Conservation (phyloP, 2,113 vertebrate species). For the Eclectus roratus region DNA sequence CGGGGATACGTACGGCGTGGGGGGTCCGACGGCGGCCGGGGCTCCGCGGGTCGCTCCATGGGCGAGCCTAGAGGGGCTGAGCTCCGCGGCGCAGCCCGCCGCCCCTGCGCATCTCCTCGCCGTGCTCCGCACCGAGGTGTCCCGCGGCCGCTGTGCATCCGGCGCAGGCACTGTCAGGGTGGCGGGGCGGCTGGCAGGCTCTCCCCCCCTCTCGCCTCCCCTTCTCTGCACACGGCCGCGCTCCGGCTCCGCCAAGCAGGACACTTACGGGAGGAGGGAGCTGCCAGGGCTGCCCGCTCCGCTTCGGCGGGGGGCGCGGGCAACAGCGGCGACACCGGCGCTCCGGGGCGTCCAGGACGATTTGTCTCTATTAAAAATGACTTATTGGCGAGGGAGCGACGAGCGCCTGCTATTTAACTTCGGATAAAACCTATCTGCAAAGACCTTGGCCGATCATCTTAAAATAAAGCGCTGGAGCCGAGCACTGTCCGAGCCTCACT, state of each 20-base stretch:
- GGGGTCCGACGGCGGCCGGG: slow-evolving; percentile 34
- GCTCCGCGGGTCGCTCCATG: slow-evolving; percentile 49
- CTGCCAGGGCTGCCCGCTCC: slow-evolving; percentile 26
- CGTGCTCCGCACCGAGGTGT: slow-evolving; percentile 9
- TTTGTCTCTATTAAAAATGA: slow-evolving; percentile 57
- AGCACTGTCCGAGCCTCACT: slow-evolving; percentile 57
- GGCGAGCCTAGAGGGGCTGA: slow-evolving; percentile 34
- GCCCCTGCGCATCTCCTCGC: slow-evolving; percentile 40
- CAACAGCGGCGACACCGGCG: slow-evolving; percentile 13
- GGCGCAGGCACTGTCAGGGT: slow-evolving; percentile 14
- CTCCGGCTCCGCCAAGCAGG: slow-evolving; percentile 34
- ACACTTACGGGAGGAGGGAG: slow-evolving; percentile 47
- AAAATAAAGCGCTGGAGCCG: slow-evolving; percentile 34
- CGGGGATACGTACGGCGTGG: slow-evolving; percentile 52
- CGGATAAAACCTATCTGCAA: slow-evolving; percentile 46
- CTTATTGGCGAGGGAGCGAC: slow-evolving; percentile 13
- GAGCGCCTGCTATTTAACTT: slow-evolving; percentile 42
- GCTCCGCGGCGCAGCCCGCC: neutral
- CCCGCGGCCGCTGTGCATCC: slow-evolving; percentile 49
- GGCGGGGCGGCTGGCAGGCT: neutral
- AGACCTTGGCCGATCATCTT: slow-evolving; percentile 55
- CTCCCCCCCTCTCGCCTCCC: slow-evolving; percentile 29
- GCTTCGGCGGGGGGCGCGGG: slow-evolving; percentile 6
- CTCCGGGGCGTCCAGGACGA: slow-evolving; percentile 42
- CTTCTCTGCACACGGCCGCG: slow-evolving; percentile 49